Evolutionary conservation across 2,113 vertebrate species (phyloP).

Genomic region (Scytalopus superciliaris): DNA sequence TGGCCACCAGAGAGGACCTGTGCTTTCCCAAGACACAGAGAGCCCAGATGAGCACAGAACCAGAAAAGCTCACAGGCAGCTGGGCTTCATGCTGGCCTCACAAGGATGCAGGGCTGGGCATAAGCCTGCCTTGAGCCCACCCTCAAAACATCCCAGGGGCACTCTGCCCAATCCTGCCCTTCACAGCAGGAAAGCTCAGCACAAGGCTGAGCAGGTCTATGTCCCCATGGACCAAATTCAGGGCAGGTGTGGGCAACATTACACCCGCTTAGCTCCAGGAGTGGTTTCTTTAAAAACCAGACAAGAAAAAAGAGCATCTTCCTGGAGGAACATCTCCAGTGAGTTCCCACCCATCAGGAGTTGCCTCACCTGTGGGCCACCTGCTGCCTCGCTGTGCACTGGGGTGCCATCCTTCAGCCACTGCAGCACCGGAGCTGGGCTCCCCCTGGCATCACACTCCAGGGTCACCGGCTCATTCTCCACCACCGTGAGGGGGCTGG

Average conservation of each 20-base stretch:
- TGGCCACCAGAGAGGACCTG: slow-evolving; percentile 72
- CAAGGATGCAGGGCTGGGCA: background rate
- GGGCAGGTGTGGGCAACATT: fast-evolving
- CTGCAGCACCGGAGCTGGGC: slow-evolving; percentile 80
- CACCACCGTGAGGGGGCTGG: slow-evolving; percentile 72
- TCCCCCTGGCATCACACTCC: slow-evolving; percentile 79
- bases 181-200: background rate
- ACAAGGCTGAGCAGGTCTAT: background rate
- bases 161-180: background rate
- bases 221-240: background rate
- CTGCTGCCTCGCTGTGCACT: slow-evolving; percentile 63
- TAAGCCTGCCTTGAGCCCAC: background rate
- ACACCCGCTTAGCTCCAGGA: background rate
- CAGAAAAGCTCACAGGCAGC: background rate
- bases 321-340: background rate
- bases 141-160: fast-evolving
- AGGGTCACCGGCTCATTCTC: slow-evolving; percentile 74
- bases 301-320: background rate
- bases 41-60: background rate
- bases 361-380: slow-evolving; percentile 72
- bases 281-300: background rate
- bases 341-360: background rate
- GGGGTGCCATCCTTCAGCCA: slow-evolving; percentile 88
- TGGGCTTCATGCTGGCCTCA: background rate
- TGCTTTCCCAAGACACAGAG: background rate